Evolutionary conservation across 2,797 vertebrate species (phyloP).

Genomic region (Hyperoplus immaculatus): DNA sequence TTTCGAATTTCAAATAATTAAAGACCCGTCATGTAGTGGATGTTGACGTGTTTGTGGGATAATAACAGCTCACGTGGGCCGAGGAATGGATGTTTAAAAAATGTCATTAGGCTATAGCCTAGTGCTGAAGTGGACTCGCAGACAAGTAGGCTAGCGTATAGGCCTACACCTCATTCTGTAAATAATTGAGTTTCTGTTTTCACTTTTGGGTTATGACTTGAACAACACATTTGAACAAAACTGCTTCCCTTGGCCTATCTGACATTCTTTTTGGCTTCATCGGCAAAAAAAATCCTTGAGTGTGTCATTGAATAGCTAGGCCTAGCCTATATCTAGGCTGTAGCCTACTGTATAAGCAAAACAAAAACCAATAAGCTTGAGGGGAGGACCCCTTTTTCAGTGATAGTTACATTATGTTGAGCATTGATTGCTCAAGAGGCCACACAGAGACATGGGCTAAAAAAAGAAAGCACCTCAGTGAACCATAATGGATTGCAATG

Average conservation of each 20-base stretch:
- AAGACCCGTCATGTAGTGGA: slow-evolving; percentile 11
- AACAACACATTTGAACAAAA: slow-evolving; percentile 4
- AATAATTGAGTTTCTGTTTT: not conserved
- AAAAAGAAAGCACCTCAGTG: slow-evolving; percentile 57
- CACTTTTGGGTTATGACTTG: not conserved
- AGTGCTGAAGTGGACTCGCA: not conserved
- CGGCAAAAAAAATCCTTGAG: not conserved
- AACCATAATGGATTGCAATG: slow-evolving; percentile 56
- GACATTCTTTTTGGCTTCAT: not conserved
- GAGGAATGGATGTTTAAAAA: slow-evolving; percentile 20
- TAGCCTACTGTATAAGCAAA: too few species aligned
- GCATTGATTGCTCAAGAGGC: slow-evolving; percentile 41
- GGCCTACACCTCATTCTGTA: not conserved
- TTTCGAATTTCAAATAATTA: slow-evolving; percentile 6
- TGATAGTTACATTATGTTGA: slow-evolving; percentile 22
- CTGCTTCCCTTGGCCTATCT: not conserved
- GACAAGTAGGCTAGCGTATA: too few species aligned
- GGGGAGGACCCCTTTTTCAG: slow-evolving; percentile 17
- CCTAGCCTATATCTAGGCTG: too few species aligned
- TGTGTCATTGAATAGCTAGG: not conserved
- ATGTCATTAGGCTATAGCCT: not conserved
- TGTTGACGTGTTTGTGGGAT: slow-evolving; percentile 26
- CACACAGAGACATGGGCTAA: slow-evolving; percentile 52
- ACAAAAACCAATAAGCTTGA: slow-evolving; percentile 16
- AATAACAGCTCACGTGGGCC: slow-evolving; percentile 29